phyloP scores from a whole-genome alignment of 2,888 invertebrate genomes.

The Hypolimnas misippus region DNA sequence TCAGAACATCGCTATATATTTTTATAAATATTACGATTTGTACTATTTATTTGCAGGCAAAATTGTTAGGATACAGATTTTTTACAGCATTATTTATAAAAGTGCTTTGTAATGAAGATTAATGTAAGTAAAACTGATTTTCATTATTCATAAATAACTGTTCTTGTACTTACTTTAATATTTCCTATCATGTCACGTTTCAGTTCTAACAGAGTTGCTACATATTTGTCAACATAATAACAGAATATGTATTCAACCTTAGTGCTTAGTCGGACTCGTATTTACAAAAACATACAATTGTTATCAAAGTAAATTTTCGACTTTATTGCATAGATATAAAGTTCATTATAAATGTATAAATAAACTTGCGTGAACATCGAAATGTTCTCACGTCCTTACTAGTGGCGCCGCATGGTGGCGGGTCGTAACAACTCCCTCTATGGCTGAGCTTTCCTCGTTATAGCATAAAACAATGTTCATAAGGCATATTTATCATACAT shows the following conservation, averaged over 20 bases:
- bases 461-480: slow-evolving; percentile 34
- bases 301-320: slow-evolving; percentile 43
- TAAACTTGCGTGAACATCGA: slow-evolving; percentile 49
- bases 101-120: neutral
- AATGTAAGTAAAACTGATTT: slow-evolving; percentile 1
- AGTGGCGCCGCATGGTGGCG: slow-evolving; percentile 57
- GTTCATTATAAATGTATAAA: slow-evolving; percentile 39
- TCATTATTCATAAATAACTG: slow-evolving; percentile 47
- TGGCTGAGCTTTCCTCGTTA: slow-evolving; percentile 37
- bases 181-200: slow-evolving; percentile 48
- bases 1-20: too few relatives aligned
- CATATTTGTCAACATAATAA: slow-evolving; percentile 77
- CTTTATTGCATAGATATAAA: slow-evolving; percentile 50
- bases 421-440: slow-evolving; percentile 46
- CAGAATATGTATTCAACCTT: slow-evolving; percentile 74
- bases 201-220: slow-evolving; percentile 62
- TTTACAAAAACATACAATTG: slow-evolving; percentile 40
- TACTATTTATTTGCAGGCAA: too few relatives aligned
- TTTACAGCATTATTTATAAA: neutral
- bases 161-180: slow-evolving; percentile 42
- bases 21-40: too few relatives aligned
- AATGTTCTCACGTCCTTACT: slow-evolving; percentile 63
- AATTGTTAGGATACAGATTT: too few relatives aligned
- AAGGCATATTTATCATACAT: slow-evolving; percentile 32
- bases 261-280: slow-evolving; percentile 56